Evolutionary conservation across 2,113 vertebrate genomes (phyloP).

Genomic region (Bufo gargarizans): DNA sequence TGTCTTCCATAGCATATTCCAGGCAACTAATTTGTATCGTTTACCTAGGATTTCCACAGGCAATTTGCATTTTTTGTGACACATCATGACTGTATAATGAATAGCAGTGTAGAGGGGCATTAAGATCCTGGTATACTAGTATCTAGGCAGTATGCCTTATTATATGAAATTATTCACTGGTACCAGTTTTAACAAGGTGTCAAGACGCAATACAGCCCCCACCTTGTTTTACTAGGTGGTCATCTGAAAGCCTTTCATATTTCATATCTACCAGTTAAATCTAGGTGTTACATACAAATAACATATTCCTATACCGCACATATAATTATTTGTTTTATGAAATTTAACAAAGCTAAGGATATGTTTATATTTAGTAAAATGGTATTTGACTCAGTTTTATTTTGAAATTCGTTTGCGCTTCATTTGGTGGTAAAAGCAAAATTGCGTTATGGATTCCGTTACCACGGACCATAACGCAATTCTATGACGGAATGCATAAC

Average conservation of each 20-base stretch:
- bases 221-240: background rate
- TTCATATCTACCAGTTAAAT: background rate
- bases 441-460: no score
- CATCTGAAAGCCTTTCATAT: background rate
- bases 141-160: background rate
- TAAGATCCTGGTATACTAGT: background rate
- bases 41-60: conserved; percentile 35
- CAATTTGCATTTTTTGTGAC: conserved; percentile 33
- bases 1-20: conserved; percentile 13
- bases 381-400: no score
- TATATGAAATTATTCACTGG: background rate
- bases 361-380: no score
- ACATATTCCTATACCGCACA: no score
- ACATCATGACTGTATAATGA: conserved; percentile 10
- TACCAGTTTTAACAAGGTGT: background rate
- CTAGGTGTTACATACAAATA: background rate
- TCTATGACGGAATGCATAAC: no score
- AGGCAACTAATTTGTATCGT: conserved; percentile 13
- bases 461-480: no score
- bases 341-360: no score
- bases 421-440: no score
- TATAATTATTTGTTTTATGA: no score
- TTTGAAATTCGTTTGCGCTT: no score
- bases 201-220: background rate
- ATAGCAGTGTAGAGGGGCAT: background rate